Conservation (phyloP, 2,888 invertebrate species). For the Acronicta aceris region DNA sequence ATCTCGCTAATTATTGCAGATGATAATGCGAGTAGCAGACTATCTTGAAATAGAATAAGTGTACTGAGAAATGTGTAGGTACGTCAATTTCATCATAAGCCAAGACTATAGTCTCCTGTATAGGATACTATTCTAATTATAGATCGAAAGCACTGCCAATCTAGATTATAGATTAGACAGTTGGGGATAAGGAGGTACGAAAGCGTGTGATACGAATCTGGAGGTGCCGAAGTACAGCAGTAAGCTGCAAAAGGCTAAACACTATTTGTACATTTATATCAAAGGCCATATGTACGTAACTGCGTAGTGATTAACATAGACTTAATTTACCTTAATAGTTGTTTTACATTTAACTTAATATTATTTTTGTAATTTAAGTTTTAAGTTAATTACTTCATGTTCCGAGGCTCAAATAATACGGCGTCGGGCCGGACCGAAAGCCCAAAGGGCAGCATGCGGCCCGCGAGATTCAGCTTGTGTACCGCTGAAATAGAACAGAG, state of each 20-base stretch:
- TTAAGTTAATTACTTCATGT: constrained; percentile 49
- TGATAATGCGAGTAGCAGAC: no score
- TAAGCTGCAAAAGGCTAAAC: background rate
- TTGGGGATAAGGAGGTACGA: background rate
- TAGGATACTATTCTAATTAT: no score
- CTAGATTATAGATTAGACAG: background rate
- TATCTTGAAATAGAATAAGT: no score
- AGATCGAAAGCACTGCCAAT: background rate
- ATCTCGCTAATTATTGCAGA: background rate
- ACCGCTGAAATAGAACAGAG: constrained; percentile 49
- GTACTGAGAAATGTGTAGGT: no score
- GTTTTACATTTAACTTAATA: constrained; percentile 27
- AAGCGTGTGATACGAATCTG: background rate
- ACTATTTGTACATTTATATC: background rate
- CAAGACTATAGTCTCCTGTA: background rate
- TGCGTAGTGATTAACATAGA: background rate
- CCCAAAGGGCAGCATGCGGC: constrained; percentile 54
- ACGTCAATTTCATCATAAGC: background rate
- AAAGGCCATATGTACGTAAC: background rate
- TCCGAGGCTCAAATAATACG: constrained; percentile 53
- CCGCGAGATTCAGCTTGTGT: constrained; percentile 52
- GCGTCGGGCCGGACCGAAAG: constrained; percentile 52
- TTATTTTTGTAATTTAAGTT: constrained; percentile 28
- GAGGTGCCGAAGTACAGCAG: background rate
- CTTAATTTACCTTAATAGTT: constrained; percentile 28